Percentiles rank a stretch among this genome's conserved stretches.
These are phyloP conservation scores for Colinus virginianus DNA, from an alignment of 2,113 vertebrate genomes.

Conservation along the genomic window DNA sequence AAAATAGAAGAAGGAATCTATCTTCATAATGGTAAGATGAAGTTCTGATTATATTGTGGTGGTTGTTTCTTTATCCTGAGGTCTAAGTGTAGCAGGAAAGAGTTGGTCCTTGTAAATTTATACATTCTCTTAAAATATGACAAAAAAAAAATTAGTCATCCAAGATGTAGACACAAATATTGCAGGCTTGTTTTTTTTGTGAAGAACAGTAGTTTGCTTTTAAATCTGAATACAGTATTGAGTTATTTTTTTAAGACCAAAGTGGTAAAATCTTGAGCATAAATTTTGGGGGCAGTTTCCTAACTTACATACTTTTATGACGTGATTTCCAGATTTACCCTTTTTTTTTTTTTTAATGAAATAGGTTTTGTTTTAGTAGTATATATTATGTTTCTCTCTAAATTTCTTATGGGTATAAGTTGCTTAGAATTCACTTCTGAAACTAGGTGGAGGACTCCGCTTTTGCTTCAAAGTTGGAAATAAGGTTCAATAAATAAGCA, in stretches of 20 bases:
- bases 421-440: neutral
- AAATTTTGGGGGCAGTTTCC: neutral
- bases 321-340: neutral
- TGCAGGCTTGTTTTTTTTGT: neutral
- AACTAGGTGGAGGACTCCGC: neutral
- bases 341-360: neutral
- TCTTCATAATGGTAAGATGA: neutral
- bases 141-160: neutral
- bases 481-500: neutral
- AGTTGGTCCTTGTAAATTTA: neutral
- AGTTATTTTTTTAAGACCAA: neutral
- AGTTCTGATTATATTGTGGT: neutral
- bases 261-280: neutral
- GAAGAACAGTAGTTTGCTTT: neutral
- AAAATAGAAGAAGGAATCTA: neutral
- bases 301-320: neutral
- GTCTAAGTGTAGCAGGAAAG: slow-evolving; percentile 53
- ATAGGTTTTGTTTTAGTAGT: neutral
- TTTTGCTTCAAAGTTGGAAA: neutral
- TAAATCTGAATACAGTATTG: neutral
- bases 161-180: neutral
- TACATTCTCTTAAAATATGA: too few relatives aligned
- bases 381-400: neutral
- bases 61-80: neutral
- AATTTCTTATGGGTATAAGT: rapidly evolving